Base-by-base conservation (phyloP, 2,797 vertebrate genomes). In the Malurus splendens region DNA sequence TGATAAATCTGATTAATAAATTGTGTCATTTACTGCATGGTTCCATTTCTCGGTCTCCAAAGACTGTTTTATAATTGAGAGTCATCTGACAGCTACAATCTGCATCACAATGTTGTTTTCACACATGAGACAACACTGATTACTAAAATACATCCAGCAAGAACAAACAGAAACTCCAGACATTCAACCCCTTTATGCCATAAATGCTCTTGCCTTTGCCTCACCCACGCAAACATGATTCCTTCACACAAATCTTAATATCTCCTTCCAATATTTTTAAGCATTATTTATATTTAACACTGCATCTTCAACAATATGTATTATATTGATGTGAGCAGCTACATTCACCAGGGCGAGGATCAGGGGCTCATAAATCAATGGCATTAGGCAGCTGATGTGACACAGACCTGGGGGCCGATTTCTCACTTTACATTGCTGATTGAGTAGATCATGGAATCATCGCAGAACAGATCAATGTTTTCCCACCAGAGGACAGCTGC, bases 1-100 rank as follows among this genome's bases (percentile, higher is more conserved):
- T 67, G 10, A 76, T 87, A 78, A 92, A 65, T 92, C 90, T 89
- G 89, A 94, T 90, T 92, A 90, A 95, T 87, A 93, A 82, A 65
- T 82, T 79, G 77, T 92, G 88, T 86, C 82, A 33, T 92, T 91
- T 94, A 76, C 85, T 90, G 61, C 73, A 89, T 81, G 56, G 73
- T 81, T 95, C 89, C 70, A 70, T 91, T 92, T 81, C 80, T 92
- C 13, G 1, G 85, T 90, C 90, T 94, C 84, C 4, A 10, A 92
- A 91, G 79, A 83, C 70, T 78, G 28, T 66, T 90, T 82, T 78
- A 52, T 86, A 93, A 89, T 86, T 82, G 85, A 91, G 82, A 87
- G 70, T 93, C 66, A 87, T 90, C 82, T 95, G 90, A 93, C 90
- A 95, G 85, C 50, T 83, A 89, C 85, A 92, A 48, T 95, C 89